phyloP scores from a whole-genome alignment of 1,140 invertebrate species.

The Plectrocnemia conspersa region DNA sequence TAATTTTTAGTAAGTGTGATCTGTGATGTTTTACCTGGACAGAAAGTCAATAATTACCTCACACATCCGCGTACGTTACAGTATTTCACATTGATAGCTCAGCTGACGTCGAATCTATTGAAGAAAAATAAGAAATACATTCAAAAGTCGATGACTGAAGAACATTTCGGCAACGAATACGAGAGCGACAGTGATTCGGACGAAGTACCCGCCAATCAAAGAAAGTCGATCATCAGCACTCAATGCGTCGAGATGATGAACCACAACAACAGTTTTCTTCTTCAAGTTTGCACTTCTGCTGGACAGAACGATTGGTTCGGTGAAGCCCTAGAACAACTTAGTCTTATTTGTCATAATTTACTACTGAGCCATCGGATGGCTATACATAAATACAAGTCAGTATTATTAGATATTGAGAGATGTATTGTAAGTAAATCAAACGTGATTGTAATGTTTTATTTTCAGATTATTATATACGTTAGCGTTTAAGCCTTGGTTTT shows the following conservation, averaged over 20 bases:
- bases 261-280: conserved; percentile 54
- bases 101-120: conserved; percentile 46
- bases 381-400: conserved; percentile 67
- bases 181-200: conserved; percentile 51
- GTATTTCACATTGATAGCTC: conserved; percentile 46
- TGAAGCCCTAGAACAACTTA: conserved; percentile 60
- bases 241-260: conserved; percentile 57
- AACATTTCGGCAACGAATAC: conserved; percentile 44
- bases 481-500: conserved; percentile 77
- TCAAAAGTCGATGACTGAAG: conserved; percentile 49
- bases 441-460: conserved; percentile 1
- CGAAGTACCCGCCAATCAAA: conserved; percentile 40
- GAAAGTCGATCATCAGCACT: conserved; percentile 43
- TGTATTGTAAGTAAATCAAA: too few species aligned
- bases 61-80: conserved; percentile 27
- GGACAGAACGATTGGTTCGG: conserved; percentile 58
- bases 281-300: conserved; percentile 57
- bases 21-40: conserved; percentile 14
- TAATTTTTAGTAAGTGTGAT: conserved; percentile 26
- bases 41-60: conserved; percentile 17
- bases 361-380: conserved; percentile 69
- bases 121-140: conserved; percentile 45
- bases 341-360: conserved; percentile 73
- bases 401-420: background rate
- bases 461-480: conserved; percentile 76